Evolutionary conservation across 2,797 vertebrate species (phyloP).

Genomic region (Hylomyscus alleni): DNA sequence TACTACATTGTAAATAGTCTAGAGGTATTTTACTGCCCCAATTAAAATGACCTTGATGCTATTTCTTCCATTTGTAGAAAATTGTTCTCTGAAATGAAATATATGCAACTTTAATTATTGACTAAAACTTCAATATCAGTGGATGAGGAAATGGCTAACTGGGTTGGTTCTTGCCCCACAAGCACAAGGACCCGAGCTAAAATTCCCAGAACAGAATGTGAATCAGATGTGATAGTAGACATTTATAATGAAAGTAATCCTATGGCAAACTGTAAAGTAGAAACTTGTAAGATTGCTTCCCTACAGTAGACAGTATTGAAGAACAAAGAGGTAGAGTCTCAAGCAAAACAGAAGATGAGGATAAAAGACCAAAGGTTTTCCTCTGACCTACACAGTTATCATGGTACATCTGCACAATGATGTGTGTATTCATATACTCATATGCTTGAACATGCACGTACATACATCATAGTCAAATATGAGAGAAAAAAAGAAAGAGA

Average conservation of each 20-base stretch:
- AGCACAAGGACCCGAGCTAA: neutral
- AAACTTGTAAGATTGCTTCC: too few relatives aligned
- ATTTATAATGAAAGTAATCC: neutral
- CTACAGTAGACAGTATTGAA: neutral
- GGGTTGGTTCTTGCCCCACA: fast-evolving
- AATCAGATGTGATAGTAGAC: neutral
- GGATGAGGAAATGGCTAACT: neutral
- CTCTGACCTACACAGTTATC: neutral
- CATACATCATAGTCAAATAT: neutral
- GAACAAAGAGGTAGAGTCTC: neutral
- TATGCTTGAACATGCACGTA: neutral
- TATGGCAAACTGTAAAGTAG: neutral
- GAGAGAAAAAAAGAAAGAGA: neutral
- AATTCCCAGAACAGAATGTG: neutral
- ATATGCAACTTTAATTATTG: neutral
- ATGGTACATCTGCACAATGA: neutral
- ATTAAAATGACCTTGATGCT: neutral
- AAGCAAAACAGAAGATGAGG: neutral
- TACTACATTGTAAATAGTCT: neutral
- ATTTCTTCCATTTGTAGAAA: neutral
- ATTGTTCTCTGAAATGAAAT: neutral
- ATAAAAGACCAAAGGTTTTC: too few relatives aligned
- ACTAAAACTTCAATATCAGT: neutral
- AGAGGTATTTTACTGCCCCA: neutral
- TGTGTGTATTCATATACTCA: neutral